Evolutionary conservation across 2,888 invertebrate species (phyloP).

Genomic region (Sympetrum striolatum): DNA sequence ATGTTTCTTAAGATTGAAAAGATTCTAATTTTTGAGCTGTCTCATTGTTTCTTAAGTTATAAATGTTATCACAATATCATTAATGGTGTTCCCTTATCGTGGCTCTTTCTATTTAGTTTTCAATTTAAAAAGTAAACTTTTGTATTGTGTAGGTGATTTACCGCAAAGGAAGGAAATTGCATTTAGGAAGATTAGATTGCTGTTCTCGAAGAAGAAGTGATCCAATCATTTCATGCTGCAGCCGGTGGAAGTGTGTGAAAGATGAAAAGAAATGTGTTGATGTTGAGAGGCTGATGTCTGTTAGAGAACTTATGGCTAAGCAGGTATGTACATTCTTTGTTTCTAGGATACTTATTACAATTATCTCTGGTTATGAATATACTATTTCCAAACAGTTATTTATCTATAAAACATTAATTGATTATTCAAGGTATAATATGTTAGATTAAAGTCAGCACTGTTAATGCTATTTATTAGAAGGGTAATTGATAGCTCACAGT

Average conservation of each 20-base stretch:
- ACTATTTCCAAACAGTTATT: too few species aligned
- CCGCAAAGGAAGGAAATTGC: not conserved
- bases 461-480: too few species aligned
- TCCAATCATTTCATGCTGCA: not conserved
- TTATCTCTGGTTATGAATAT: too few species aligned
- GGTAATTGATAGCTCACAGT: too few species aligned
- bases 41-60: too few species aligned
- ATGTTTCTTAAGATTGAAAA: too few species aligned
- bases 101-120: not conserved
- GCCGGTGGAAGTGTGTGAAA: not conserved
- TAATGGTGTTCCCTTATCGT: not conserved
- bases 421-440: too few species aligned
- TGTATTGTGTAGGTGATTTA: not conserved
- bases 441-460: too few species aligned
- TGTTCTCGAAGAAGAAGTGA: constrained; percentile 19
- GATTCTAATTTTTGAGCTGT: too few species aligned
- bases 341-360: too few species aligned
- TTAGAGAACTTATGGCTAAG: constrained; percentile 2
- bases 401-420: too few species aligned
- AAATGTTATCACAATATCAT: not conserved
- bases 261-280: not conserved
- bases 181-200: not conserved
- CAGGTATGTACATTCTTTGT: not conserved
- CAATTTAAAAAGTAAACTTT: not conserved
- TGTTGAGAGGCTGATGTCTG: constrained; percentile 11